Base-by-base conservation (phyloP, 2,888 invertebrate genomes). In the Idaea biselata region DNA sequence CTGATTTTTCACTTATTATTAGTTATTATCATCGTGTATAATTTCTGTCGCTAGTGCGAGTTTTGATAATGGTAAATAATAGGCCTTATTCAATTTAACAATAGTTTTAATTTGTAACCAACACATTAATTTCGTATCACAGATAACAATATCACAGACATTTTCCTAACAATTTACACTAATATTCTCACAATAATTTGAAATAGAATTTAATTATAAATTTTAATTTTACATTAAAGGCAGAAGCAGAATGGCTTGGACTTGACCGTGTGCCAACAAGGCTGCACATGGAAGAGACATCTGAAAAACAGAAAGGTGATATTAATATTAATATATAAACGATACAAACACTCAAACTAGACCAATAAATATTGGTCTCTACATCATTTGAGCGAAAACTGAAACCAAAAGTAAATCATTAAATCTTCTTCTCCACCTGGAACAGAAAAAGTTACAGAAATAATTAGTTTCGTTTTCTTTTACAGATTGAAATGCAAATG, bases 211-310 rank as follows among this genome's bases (percentile, higher is more conserved):
- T 88, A 89, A 88, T 44, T 44, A 77, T 73, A 73, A 75, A 79
- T 81, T 83, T 75, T 84, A 81, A 88, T 83, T 91, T 90, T 90
- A 81, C 75, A 84, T 92, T 93, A 82, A 89, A 94, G 94, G 91
- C 93, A 75, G 94, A 94, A 89, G 93, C 93, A 74, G 94, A 94
- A 82, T 94, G 94, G 93, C 89, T 92, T 79, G 94, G 94, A 77
- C 93, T 94, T 83, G 94, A 94, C 88, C 93, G 94, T 85, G 94
- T 94, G 82, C 94, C 94, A 79, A 94, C 94, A 80, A 91, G 94
- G 84, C 91, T 94, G 85, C 93, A 92, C 79, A 89, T 89, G 87
- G 92, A 88, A 80, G 91, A 93, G 80, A 81, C 89, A 89, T 88
- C 93, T 91, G 93, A 88, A 93, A 93, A 91, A 83, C 89, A 92